phyloP scores from a whole-genome alignment of 1,140 invertebrate species.

The Acromyrmex heyeri region DNA sequence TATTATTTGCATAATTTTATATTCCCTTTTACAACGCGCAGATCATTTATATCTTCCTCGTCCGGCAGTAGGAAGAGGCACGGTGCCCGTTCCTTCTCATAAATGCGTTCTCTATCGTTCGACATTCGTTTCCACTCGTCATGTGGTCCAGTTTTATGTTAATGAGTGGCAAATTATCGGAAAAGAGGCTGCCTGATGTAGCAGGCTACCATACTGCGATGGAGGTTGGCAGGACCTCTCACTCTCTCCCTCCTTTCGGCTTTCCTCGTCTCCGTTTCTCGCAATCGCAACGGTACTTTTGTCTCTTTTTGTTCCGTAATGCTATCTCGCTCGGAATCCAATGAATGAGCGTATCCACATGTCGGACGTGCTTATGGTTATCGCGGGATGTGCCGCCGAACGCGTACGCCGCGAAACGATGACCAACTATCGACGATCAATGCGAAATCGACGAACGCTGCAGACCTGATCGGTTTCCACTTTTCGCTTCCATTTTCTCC shows the following conservation, averaged over 20 bases:
- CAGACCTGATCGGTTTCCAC: constrained; percentile 59
- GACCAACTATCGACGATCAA: constrained; percentile 7
- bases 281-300: constrained; percentile 47
- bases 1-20: not conserved
- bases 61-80: not conserved
- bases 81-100: not conserved
- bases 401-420: constrained; percentile 8
- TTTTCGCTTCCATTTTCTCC: constrained; percentile 2
- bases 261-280: constrained; percentile 44
- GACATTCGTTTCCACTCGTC: not conserved
- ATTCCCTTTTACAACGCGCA: not conserved
- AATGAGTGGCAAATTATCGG: constrained; percentile 84
- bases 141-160: constrained; percentile 74
- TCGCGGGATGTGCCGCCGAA: constrained; percentile 13
- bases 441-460: constrained; percentile 28
- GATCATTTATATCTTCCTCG: not conserved
- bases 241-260: constrained; percentile 57
- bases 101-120: not conserved
- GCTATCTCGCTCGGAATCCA: constrained; percentile 59
- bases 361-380: constrained; percentile 59
- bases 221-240: constrained; percentile 76
- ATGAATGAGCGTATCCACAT: constrained; percentile 45
- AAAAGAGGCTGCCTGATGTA: constrained; percentile 80
- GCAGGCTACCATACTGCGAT: constrained; percentile 77
- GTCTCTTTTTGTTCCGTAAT: constrained; percentile 46